Evolutionary conservation across 1,140 invertebrate genomes (phyloP), one percentile per base, ranked within the genome.

Genomic region (Hestina assimilis): DNA sequence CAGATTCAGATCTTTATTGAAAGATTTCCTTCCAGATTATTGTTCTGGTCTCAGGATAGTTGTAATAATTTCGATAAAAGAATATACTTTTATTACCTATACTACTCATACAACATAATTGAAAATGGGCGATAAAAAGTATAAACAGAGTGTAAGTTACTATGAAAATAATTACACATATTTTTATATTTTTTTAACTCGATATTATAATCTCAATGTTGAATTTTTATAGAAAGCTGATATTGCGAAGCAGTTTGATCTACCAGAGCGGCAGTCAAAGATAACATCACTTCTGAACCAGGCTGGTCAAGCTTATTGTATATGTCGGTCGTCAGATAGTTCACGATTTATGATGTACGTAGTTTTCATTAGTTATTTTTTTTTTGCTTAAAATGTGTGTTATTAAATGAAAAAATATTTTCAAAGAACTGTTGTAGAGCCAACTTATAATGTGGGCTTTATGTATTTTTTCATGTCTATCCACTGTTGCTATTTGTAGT

Each of bases 341-440:
- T 96, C 94, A 4, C 90, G 97, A 20, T 99, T 99, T 89, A 99
- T 99, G 97, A 99, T 99, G 95, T 97, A 89, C 92, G 92, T 60
- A n/a, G n/a, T 57, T 35, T 52, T 42, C 8, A 48, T 50, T 28
- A 1, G 6, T 8, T 8, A 17, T 14, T 17, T 17, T 2, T 5
- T 9, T 33, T 15, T 1, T 33, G 6, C 12, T 15, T 15, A 15
- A 15, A n/a, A n/a, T n/a, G n/a, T n/a, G n/a, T n/a, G n/a, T n/a
- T n/a, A n/a, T n/a, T n/a, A n/a, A n/a, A n/a, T n/a, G n/a, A n/a
- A n/a, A n/a, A n/a, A n/a, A n/a, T n/a, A n/a, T n/a, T n/a, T n/a
- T n/a, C n/a, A n/a, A n/a, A n/a, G n/a, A n/a, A n/a, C n/a, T n/a
- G n/a, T n/a, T n/a, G n/a, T n/a, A n/a, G n/a, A n/a, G n/a, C n/a